Conservation (phyloP, 1,140 invertebrate genomes). For the Tetramorium parvispinum region DNA sequence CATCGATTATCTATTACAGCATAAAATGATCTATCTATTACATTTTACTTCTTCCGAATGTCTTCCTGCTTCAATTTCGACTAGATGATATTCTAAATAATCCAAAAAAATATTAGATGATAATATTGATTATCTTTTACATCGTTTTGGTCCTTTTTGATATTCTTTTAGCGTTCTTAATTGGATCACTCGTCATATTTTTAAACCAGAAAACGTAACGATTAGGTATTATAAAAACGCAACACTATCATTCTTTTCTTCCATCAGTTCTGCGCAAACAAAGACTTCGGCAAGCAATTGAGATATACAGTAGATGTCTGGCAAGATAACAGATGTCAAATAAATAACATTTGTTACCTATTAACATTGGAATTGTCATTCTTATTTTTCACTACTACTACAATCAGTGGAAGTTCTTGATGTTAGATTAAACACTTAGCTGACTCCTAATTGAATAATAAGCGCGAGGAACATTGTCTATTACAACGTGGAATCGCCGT, state of each 20-base stretch:
- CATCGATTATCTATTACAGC: not conserved
- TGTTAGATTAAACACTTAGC: not conserved
- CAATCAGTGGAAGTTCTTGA: slow-evolving; percentile 2
- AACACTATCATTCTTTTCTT: not conserved
- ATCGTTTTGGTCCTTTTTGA: not conserved
- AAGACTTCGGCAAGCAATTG: not conserved
- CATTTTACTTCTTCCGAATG: not conserved
- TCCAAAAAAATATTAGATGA: not conserved
- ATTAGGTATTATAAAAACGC: not conserved
- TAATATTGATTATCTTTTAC: not conserved
- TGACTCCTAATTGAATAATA: not conserved
- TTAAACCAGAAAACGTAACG: not conserved
- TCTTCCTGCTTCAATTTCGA: slow-evolving; percentile 3
- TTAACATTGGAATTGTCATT: not conserved
- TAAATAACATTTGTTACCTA: not conserved
- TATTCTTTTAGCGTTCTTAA: not conserved
- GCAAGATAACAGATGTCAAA: slow-evolving; percentile 22
- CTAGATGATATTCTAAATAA: slow-evolving; percentile 11
- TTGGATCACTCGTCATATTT: not conserved
- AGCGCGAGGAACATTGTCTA: slow-evolving; percentile 1
- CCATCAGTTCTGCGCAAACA: not conserved
- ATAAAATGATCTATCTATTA: not conserved
- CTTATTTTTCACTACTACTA: not conserved
- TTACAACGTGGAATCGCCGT: slow-evolving; percentile 69
- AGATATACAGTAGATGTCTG: not conserved